Base-by-base conservation (phyloP, 2,113 vertebrate species). In the Spilogale gracilis region DNA sequence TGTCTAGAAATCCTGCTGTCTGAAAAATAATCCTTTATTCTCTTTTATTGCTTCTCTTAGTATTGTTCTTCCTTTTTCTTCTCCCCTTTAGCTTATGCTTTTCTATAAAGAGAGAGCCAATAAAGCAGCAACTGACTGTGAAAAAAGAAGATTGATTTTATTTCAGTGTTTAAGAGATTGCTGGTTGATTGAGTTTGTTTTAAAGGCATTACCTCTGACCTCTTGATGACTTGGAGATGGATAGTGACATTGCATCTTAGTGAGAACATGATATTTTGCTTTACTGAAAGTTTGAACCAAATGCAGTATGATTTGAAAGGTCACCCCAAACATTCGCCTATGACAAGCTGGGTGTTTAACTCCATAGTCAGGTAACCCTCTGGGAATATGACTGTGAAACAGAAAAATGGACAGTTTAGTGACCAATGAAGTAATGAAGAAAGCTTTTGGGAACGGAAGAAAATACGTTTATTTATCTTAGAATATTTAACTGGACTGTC, bases 221-320 rank as follows among this genome's bases (percentile, higher is more conserved):
- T 60, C 38, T 58, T 83, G 38, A 45, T 97, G 91, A 52, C 27
- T 92, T 92, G 67, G 74, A 78, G 38, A 90, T 43, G 45, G 43
- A 95, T 11, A 18, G 52, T 95, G 80, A 91, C 93, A 52, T 50
- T 92, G 69, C 20, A 45, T 82, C 60, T 96, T 80, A 27, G 82
- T 67, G 38, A 93, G 78, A 91, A 94, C 27, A 76, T 83, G 63
- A 60, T 45, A 96, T 82, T 89, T 56, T 65, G 23, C 85, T 85
- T 94, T 3, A 8, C 52, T 23, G 21, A 30, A 73, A 63, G 84
- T 0, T 67, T 50, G 27, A 13, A 90, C 79, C 48, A 89, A 74
- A 93, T 14, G 16, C 12, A 58, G 27, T 23, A 54, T 32, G 56
- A 23, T 6, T 61, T 89, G 78, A 96, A 63, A 45, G 5, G 27